Evolutionary conservation across 2,797 vertebrate species (phyloP).

Genomic region (Muscicapa striata): DNA sequence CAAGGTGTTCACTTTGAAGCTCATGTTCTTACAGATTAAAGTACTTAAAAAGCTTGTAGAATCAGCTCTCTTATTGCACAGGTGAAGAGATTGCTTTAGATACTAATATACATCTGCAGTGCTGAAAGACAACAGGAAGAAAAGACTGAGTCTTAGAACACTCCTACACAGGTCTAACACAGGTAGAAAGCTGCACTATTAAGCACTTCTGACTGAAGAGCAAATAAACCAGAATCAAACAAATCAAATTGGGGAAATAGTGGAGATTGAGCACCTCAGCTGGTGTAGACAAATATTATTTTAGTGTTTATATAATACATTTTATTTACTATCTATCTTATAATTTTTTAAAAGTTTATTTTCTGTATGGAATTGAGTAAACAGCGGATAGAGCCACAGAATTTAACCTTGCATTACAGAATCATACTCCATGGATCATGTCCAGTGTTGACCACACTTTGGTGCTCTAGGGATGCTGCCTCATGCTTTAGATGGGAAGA

Average conservation of each 20-base stretch:
- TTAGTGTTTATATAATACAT: neutral
- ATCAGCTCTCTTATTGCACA: neutral
- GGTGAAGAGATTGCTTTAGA: constrained; percentile 4
- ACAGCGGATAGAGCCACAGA: neutral
- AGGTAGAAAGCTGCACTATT: neutral
- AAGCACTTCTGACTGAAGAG: neutral
- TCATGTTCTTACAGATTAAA: constrained; percentile 26
- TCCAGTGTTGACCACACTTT: neutral
- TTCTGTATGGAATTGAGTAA: neutral
- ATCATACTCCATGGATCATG: neutral
- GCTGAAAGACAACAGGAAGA: neutral
- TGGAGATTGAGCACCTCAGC: neutral
- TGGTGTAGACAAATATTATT: neutral
- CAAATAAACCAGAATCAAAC: neutral
- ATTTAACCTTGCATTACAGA: neutral
- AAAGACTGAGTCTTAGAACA: neutral
- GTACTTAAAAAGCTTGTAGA: constrained; percentile 26
- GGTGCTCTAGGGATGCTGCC: neutral
- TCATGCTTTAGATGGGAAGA: neutral
- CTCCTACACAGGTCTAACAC: neutral
- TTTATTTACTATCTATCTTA: neutral
- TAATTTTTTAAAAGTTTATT: neutral
- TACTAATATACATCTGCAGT: neutral
- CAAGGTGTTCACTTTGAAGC: neutral
- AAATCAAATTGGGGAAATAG: neutral